Base-by-base conservation (phyloP, 2,113 vertebrate species). In the Prietella phreatophila region DNA sequence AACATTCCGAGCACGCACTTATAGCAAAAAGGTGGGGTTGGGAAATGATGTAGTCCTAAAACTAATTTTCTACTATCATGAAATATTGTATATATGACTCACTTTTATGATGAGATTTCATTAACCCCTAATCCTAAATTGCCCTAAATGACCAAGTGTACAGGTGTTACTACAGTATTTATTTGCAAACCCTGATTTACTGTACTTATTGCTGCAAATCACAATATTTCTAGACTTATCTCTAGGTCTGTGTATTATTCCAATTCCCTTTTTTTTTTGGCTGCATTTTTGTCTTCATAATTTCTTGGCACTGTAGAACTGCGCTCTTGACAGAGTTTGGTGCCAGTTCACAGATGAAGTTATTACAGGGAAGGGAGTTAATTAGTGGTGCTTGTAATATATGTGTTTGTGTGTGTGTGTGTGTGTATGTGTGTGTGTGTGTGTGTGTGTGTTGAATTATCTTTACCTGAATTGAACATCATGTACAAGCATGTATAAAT, bases 271-370 rank as follows among this genome's bases (percentile, higher is more conserved):
- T 27, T 14, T 15, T 10, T 56, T 20, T 67, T 83, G 60, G 39
- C 39, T 65, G 5, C 8, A 15, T 63, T 60, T 83, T 83, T 67
- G 4, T 83, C 39, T 69, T 73, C 65, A 36, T 85, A 71, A 84
- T 84, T 71, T 85, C 65, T 56, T 85, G 83, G 67, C 67, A 55
- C 15, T 7, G 27, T 30, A 15, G 36, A 58, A 19, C 22, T 71
- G n/a, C 27, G 55, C 80, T 58, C 61, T 69, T 53, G 83, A n/a
- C 50, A 33, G 65, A 22, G 55, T 58, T 83, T 14, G 63, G 36
- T 82, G 80, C 86, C 86, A 87, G 63, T 58, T 82, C 80, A 60
- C 86, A 87, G 86, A 82, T 63, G 65, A 47, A 65, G 55, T 71
- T 55, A 67, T 84, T 71, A 65, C 63, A 55, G 63, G n/a, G 63